Evolutionary conservation across 1,140 invertebrate species (phyloP).

Genomic region (Aphelinus certus): DNA sequence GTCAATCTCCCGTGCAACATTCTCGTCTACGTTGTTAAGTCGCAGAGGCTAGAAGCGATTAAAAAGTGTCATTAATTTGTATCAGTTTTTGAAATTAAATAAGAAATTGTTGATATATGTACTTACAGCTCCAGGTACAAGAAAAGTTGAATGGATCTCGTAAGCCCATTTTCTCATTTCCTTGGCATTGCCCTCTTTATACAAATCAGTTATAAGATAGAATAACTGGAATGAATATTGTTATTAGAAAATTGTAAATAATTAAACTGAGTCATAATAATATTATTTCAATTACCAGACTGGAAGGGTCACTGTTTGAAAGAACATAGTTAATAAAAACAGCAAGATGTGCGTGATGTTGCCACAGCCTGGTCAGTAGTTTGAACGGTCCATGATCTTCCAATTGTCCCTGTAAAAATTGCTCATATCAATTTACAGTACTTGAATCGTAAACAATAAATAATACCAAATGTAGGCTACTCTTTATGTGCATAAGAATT

Average conservation of each 20-base stretch:
- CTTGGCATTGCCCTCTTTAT: slow-evolving; percentile 85
- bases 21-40: slow-evolving; percentile 85
- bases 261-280: slow-evolving; percentile 32
- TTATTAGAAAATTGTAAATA: slow-evolving; percentile 19
- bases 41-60: slow-evolving; percentile 77
- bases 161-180: slow-evolving; percentile 97
- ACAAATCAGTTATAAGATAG: slow-evolving; percentile 86
- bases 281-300: slow-evolving; percentile 68
- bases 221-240: slow-evolving; percentile 76
- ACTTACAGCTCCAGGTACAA: slow-evolving; percentile 86
- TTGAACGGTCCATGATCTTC: slow-evolving; percentile 86
- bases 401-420: slow-evolving; percentile 67
- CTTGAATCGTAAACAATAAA: no score
- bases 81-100: neutral
- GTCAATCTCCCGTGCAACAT: slow-evolving; percentile 87
- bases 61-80: slow-evolving; percentile 36
- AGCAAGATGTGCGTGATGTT: slow-evolving; percentile 83
- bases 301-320: slow-evolving; percentile 85
- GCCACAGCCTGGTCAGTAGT: slow-evolving; percentile 75
- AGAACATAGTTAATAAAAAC: slow-evolving; percentile 91
- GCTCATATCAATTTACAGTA: neutral
- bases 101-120: neutral
- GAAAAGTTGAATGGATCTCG: slow-evolving; percentile 96
- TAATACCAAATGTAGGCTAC: neutral
- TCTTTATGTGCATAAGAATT: neutral